These are phyloP conservation scores for Sebastes paucispinis DNA, from an alignment of 2,797 vertebrate genomes.

Conservation along the genomic window DNA sequence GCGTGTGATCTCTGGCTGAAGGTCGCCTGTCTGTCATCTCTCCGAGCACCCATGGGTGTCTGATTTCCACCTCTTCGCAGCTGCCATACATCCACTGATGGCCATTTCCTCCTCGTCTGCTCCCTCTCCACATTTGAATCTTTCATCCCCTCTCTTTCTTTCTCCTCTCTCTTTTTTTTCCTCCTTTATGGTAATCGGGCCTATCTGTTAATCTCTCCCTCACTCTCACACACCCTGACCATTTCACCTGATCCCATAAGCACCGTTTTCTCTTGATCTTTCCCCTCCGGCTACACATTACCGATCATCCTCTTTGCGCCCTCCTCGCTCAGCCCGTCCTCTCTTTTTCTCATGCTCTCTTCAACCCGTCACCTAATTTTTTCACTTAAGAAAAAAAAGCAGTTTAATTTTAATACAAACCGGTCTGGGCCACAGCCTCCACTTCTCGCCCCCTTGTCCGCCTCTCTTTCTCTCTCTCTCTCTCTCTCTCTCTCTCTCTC, in stretches of 20 bases:
- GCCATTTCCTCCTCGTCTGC: background rate
- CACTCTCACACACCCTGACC: constrained; percentile 34
- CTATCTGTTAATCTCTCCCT: constrained; percentile 52
- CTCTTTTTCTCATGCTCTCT: constrained; percentile 6
- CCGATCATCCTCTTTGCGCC: constrained; percentile 35
- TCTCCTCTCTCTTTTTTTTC: background rate
- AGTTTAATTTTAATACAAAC: constrained; percentile 42
- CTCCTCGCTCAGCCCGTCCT: background rate
- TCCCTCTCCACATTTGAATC: background rate
- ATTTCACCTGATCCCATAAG: constrained; percentile 65
- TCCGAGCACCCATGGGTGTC: constrained; percentile 15
- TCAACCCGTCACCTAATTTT: constrained; percentile 4
- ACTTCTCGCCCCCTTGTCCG: constrained; percentile 14
- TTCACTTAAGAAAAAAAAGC: constrained; percentile 30
- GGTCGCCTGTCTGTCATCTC: constrained; percentile 51
- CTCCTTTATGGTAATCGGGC: constrained; percentile 38
- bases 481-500: background rate
- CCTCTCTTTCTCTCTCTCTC: background rate
- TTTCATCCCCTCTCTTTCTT: constrained; percentile 7
- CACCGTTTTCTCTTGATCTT: constrained; percentile 60
- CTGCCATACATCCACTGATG: constrained; percentile 16
- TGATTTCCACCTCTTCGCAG: constrained; percentile 36
- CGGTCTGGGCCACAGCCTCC: constrained; percentile 1
- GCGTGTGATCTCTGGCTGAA: constrained; percentile 53
- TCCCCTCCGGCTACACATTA: constrained; percentile 48